Evolutionary conservation across 2,888 invertebrate species (phyloP), one percentile per base, ranked within the genome.

Genomic region (Patella depressa): DNA sequence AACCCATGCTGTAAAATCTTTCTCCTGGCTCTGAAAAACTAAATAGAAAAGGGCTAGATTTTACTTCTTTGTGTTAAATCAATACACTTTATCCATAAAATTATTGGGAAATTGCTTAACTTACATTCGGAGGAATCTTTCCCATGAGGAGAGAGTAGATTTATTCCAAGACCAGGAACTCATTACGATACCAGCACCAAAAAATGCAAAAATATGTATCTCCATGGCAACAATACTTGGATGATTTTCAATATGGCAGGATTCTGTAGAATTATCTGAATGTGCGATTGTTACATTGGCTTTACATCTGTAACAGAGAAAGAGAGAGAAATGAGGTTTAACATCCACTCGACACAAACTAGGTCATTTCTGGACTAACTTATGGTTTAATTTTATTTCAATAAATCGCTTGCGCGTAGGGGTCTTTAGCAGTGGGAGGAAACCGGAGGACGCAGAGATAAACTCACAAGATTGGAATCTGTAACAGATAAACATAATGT

Each of bases 81-180:
- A n/a, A n/a, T n/a, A n/a, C n/a, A n/a, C n/a, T n/a, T n/a, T n/a
- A n/a, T n/a, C n/a, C n/a, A n/a, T n/a, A n/a, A n/a, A n/a, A n/a
- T n/a, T 1, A 71, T 24, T 71, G 19, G 24, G 9, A 71, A n/a
- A 71, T 19, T 29, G 71, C 4, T 24, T 9, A 19, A 77, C 85
- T 88, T 92, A 97, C 97, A 95, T 95, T 89, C 95, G 94, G 78
- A 97, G 93, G 91, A 96, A 96, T 78, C 97, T 93, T 80, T 94
- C 94, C 98, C 98, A 98, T 17, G 95, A 95, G 84, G 95, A 94
- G 9, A 96, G 91, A 7, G 97, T 96, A 65, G 96, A 95, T 34
- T 94, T 94, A 11, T 96, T 97, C 97, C 97, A 98, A 54, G 97
- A 96, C 97, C 97, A 98, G 0, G 96, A 96, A 4, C 97, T 96